A percentile compares a stretch with the other conserved stretches of the same genome.
phyloP scores from a whole-genome alignment of 2,113 vertebrate genomes.

The Zeus faber region DNA sequence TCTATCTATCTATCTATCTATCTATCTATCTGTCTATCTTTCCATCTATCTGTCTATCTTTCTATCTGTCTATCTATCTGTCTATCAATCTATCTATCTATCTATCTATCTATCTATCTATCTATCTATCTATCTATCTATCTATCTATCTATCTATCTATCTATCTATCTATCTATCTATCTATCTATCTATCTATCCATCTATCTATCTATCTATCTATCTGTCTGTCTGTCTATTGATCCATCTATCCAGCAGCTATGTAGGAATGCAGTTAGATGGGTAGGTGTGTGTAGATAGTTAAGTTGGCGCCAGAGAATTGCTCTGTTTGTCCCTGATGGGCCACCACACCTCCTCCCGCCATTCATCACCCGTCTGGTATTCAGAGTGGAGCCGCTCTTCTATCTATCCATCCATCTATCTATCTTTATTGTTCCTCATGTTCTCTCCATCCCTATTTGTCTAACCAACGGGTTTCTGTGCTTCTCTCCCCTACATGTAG shows the following conservation, averaged over 20 bases:
- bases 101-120: neutral
- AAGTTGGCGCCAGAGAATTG: constrained; percentile 1
- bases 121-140: neutral
- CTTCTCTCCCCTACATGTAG: too few relatives aligned
- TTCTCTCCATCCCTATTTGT: neutral
- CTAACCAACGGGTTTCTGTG: too few relatives aligned
- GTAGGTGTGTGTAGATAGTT: neutral
- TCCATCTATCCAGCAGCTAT: neutral
- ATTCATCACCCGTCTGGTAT: constrained; percentile 48
- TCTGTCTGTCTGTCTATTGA: neutral
- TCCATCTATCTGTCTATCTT: neutral
- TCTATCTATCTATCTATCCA: too few relatives aligned
- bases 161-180: neutral
- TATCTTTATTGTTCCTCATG: neutral
- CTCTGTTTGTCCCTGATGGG: constrained; percentile 34
- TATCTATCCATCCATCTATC: constrained; percentile 5
- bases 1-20: neutral
- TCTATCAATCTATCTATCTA: neutral
- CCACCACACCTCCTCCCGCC: constrained; percentile 14
- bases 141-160: neutral
- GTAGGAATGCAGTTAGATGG: too few relatives aligned
- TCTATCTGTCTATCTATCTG: neutral
- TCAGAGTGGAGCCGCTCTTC: constrained; percentile 52
- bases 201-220: too few relatives aligned
- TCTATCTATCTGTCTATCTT: neutral